Conservation (phyloP, 1,140 invertebrate genomes). For the Coelopa frigida region DNA sequence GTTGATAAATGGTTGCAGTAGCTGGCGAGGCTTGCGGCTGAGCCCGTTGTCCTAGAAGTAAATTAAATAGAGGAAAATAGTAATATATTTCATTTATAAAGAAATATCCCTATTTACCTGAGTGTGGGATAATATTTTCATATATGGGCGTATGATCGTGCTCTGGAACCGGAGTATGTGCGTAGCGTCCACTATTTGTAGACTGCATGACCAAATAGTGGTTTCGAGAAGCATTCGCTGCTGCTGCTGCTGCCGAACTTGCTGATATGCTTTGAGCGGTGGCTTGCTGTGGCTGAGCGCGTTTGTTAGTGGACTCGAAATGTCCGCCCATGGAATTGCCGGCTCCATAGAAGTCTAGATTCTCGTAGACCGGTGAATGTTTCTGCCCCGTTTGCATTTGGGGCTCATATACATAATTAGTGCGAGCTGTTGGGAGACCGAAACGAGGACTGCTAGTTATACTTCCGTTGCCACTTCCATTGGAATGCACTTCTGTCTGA, state of each 20-base stretch:
- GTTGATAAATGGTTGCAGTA: conserved; percentile 40
- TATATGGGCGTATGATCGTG: conserved; percentile 51
- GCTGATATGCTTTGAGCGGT: conserved; percentile 29
- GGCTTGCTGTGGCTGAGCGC: conserved; percentile 47
- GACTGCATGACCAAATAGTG: conserved; percentile 16
- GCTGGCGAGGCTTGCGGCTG: conserved; percentile 42
- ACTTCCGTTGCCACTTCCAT: background rate
- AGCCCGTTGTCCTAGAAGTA: conserved; percentile 27
- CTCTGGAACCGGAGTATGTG: conserved; percentile 40
- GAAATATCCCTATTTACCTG: conserved; percentile 14
- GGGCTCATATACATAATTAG: conserved; percentile 9
- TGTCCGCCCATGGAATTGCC: conserved; percentile 43
- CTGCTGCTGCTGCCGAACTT: conserved; percentile 28
- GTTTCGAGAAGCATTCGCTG: conserved; percentile 23
- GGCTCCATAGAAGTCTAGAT: conserved; percentile 59
- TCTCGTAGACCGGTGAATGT: conserved; percentile 65
- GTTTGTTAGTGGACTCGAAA: conserved; percentile 40
- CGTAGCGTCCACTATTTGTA: conserved; percentile 26
- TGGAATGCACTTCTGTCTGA: background rate
- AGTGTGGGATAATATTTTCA: conserved; percentile 62
- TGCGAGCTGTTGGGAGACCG: no score
- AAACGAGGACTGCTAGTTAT: background rate
- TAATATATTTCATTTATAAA: conserved; percentile 2
- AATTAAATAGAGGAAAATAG: background rate
- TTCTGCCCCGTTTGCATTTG: background rate